Evolutionary conservation across 2,888 invertebrate species (phyloP), one percentile per base, ranked within the genome.

Genomic region (Clepsis dumicolana): DNA sequence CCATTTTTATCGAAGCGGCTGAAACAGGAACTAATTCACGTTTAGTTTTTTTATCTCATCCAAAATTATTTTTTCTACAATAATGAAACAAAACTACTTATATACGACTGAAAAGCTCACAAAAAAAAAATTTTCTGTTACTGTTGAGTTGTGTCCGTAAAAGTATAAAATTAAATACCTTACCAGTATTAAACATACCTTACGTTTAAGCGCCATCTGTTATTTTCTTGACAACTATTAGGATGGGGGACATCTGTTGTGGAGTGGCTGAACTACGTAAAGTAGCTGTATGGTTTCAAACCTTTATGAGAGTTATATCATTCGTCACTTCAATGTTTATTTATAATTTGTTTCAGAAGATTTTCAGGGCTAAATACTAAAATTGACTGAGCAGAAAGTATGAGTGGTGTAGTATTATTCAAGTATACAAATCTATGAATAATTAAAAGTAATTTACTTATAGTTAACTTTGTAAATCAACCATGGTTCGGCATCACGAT

Each of bases 181-280:
- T n/a, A n/a, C n/a, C n/a, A n/a, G n/a, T n/a, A n/a, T n/a, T n/a
- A n/a, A n/a, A n/a, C n/a, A n/a, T n/a, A n/a, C n/a, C n/a, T n/a
- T n/a, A n/a, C n/a, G 0, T 21, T 3, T 3, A 5, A 48, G 35
- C 73, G 80, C 77, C 81, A 83, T 80, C 84, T 67, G n/a, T 62
- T 7, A 4, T 27, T 56, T 41, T n/a, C 1, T n/a, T n/a, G 18
- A 4, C 21, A 62, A 62, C 7, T n/a, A 41, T n/a, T 44, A 7
- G 1, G 25, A 4, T 12, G 4, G 4, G 35, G 14, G 62, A 27
- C 62, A 63, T 57, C 67, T 67, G 1, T 62, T 57, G 62, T 16
- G 7, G 67, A 67, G 62, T 67, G 38, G 67, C 67, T 18, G 50
- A 67, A 67, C 57, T 57, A 50, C 62, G 14, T 3, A 10, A 38